A percentile compares a stretch with the other conserved stretches of the same genome.
Evolutionary conservation across 2,113 vertebrate species (phyloP).

Genomic region (Chlamydotis undulata): DNA sequence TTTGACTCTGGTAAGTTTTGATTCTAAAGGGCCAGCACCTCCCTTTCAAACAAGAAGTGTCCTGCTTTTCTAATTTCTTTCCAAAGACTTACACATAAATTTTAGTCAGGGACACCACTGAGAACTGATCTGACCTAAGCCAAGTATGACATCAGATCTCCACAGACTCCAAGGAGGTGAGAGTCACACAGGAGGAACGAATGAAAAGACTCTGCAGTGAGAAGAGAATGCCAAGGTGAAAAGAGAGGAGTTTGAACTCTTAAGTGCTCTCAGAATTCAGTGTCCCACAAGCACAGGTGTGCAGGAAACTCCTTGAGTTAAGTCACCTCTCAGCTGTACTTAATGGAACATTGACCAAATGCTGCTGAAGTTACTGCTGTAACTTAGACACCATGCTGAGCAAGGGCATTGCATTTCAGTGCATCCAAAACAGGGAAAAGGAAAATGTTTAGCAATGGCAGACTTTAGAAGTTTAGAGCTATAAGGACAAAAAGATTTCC

Average conservation of each 20-base stretch:
- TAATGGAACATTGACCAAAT: background rate
- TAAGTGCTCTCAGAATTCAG: background rate
- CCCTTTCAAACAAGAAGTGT: background rate
- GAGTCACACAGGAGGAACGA: background rate
- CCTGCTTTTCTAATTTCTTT: background rate
- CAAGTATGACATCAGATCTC: background rate
- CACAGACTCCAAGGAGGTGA: background rate
- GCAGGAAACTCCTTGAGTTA: background rate
- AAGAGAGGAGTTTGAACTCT: background rate
- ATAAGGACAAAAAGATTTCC: background rate
- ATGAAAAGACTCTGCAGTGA: background rate
- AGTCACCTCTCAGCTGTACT: background rate
- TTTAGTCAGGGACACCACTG: background rate
- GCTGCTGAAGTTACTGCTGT: background rate
- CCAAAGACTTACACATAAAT: background rate
- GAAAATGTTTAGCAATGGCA: background rate
- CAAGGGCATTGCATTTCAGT: background rate
- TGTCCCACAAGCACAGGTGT: background rate
- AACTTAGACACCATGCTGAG: background rate
- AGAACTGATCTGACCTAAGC: background rate
- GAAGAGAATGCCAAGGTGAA: constrained; percentile 5
- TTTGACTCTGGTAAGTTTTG: background rate
- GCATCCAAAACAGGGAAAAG: background rate
- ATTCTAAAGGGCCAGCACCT: background rate
- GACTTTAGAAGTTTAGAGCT: background rate